Conservation (phyloP, 2,113 vertebrate genomes). For the Indicator indicator region DNA sequence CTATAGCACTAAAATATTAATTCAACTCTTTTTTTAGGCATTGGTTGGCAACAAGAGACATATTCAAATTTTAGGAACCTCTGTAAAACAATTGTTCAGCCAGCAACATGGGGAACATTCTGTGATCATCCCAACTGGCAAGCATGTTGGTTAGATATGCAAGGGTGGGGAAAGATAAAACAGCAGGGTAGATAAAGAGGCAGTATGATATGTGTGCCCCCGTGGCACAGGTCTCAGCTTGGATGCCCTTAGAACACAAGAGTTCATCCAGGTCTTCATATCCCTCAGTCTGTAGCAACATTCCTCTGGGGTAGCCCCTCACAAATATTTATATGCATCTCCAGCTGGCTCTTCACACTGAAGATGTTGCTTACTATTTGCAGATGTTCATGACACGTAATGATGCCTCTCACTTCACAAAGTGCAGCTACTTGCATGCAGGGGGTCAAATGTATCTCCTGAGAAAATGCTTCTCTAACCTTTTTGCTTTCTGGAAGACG, state of each 20-base stretch:
- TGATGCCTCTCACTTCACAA: background rate
- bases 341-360: background rate
- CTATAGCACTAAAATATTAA: background rate
- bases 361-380: background rate
- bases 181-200: background rate
- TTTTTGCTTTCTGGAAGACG: background rate
- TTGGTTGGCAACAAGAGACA: background rate
- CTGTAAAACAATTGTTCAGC: background rate
- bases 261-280: background rate
- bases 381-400: background rate
- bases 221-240: background rate
- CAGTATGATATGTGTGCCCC: accelerated
- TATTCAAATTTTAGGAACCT: background rate
- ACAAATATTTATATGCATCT: background rate
- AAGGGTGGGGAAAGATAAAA: background rate
- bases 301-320: background rate
- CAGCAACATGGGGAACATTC: background rate
- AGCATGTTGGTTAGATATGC: background rate
- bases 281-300: background rate
- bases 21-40: background rate
- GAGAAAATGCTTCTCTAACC: background rate
- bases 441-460: background rate
- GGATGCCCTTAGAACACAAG: background rate
- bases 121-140: background rate
- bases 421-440: background rate